Base-by-base conservation (phyloP, 2,797 vertebrate species). In the Acanthis flammea region DNA sequence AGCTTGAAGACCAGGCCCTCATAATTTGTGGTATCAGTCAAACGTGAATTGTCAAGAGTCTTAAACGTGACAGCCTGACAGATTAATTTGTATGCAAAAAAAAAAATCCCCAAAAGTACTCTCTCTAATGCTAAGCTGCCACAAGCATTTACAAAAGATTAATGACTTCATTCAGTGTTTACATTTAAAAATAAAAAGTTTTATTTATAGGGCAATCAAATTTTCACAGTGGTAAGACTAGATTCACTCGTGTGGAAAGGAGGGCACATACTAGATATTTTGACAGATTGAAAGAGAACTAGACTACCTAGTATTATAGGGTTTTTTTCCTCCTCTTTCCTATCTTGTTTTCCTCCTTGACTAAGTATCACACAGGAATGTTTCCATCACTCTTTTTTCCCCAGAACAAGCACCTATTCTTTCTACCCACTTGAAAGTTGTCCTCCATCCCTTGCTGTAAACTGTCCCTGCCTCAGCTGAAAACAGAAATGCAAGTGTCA, bases 131-230 rank as follows among this genome's bases (percentile, higher is more conserved):
- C 75, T 72, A 77, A 95, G 54, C 67, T 91, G 65, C 72, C 82
- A 92, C 72, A 74, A 84, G 58, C 61, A 89, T 72, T 95, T 93
- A 86, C 51, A 90, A 66, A 74, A 91, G 75, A 92, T 92, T 77
- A 90, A 72, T 92, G 65, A 93, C 84, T 93, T 93, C 58, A 78
- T 72, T 75, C 61, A 62, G 68, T 35, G 68, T 78, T 89, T 86
- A 61, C 24, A 80, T 74, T 88, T 80, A 48, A 82, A 95, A 95
- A 85, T 63, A 95, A 85, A 45, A 93, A 85, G 28, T 79, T 91
- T 82, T 91, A 82, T 87, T 92, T 91, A 89, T 48, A 94, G 72
- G 67, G 31, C 50, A 95, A 94, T 91, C 81, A 82, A 48, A 89
- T 91, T 92, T 93, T 89, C 75, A 67, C 30, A 76, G 63, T n/a